Conservation (phyloP, 2,888 invertebrate species). For the Caenorhabditis imperialis region DNA sequence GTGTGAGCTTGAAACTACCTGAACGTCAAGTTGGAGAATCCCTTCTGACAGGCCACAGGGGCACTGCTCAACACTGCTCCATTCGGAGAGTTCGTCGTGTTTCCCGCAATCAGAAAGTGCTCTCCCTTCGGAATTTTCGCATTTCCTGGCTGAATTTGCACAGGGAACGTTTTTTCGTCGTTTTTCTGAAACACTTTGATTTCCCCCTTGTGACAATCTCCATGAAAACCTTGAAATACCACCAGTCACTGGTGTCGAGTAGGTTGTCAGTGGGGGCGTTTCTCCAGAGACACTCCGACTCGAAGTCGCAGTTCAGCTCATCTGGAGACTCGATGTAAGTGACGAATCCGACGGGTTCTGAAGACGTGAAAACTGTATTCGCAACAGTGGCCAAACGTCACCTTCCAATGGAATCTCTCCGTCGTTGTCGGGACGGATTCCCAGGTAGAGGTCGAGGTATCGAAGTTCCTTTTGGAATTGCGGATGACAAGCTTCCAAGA, state of each 20-base stretch:
- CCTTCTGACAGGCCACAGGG: conserved; percentile 76
- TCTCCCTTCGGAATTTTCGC: conserved; percentile 59
- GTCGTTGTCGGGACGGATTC: conserved; percentile 72
- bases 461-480: conserved; percentile 74
- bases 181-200: conserved; percentile 68
- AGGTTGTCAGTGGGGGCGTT: conserved; percentile 72
- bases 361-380: conserved; percentile 9
- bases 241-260: conserved; percentile 76
- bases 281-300: conserved; percentile 71
- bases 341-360: conserved; percentile 62
- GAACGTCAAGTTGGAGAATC: conserved; percentile 70
- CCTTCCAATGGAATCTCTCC: conserved; percentile 69
- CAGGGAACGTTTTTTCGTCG: conserved; percentile 74
- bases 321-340: conserved; percentile 68
- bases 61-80: conserved; percentile 74
- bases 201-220: too few relatives aligned
- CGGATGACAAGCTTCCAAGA: conserved; percentile 59
- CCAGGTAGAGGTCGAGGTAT: conserved; percentile 75
- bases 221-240: conserved; percentile 69
- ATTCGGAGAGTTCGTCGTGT: conserved; percentile 71
- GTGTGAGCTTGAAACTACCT: conserved; percentile 51
- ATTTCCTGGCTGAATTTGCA: conserved; percentile 74
- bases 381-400: conserved; percentile 12
- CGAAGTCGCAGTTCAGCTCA: conserved; percentile 72
- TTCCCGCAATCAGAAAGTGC: conserved; percentile 74